These are phyloP conservation scores for Thera obeliscata DNA, from an alignment of 2,888 invertebrate genomes.

Conservation along the genomic window DNA sequence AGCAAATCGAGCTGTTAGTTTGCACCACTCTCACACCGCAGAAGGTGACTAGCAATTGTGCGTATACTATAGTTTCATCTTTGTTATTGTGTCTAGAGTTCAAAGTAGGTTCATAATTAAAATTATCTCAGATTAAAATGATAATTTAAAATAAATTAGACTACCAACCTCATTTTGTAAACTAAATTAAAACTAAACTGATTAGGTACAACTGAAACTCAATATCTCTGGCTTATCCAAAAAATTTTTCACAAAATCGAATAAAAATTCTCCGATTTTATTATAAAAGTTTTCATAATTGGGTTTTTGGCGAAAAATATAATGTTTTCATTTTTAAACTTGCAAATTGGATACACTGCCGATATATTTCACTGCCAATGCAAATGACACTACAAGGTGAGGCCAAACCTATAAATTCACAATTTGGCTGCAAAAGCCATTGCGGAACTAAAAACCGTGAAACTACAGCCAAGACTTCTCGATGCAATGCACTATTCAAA, in stretches of 20 bases:
- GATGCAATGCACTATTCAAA: slow-evolving; percentile 13
- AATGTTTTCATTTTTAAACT: slow-evolving; percentile 12
- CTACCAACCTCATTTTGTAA: too few species aligned
- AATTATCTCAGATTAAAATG: too few species aligned
- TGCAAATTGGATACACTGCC: slow-evolving; percentile 13
- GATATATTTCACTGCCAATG: slow-evolving; percentile 20
- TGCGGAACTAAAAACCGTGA: slow-evolving; percentile 24
- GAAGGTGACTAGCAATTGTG: too few species aligned
- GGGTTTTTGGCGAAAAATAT: slow-evolving; percentile 2
- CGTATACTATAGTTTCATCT: too few species aligned
- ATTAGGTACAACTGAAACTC: background rate
- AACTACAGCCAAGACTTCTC: slow-evolving; percentile 26
- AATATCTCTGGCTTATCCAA: background rate
- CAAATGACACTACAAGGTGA: slow-evolving; percentile 19
- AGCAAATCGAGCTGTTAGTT: too few species aligned
- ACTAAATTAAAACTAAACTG: background rate
- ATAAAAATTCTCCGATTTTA: background rate
- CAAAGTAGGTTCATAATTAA: too few species aligned
- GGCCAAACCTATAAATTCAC: slow-evolving; percentile 18
- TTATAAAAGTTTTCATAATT: background rate
- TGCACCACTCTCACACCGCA: too few species aligned
- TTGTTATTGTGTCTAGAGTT: too few species aligned
- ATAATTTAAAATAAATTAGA: too few species aligned
- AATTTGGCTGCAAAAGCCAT: slow-evolving; percentile 29
- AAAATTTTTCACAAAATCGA: background rate